Evolutionary conservation across 2,797 vertebrate genomes (phyloP).

Genomic region (Apogon hyalosoma): DNA sequence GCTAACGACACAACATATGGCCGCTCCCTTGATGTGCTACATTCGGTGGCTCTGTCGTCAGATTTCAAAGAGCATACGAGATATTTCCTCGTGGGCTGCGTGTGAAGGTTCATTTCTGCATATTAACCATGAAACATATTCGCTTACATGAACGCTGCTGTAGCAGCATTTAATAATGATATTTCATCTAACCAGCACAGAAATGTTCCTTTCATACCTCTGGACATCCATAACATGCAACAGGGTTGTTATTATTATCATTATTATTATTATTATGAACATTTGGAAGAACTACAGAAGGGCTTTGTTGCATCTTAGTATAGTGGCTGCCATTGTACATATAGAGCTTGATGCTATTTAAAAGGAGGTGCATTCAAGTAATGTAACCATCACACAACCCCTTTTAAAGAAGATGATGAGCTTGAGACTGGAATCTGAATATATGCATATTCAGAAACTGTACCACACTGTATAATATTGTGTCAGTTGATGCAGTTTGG

Average conservation of each 20-base stretch:
- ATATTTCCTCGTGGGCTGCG: slow-evolving; percentile 55
- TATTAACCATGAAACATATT: slow-evolving; percentile 44
- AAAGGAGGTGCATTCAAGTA: slow-evolving; percentile 26
- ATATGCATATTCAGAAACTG: slow-evolving; percentile 51
- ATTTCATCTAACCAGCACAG: slow-evolving; percentile 37
- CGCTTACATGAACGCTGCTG: slow-evolving; percentile 30
- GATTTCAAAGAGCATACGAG: slow-evolving; percentile 77
- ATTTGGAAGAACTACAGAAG: slow-evolving; percentile 38
- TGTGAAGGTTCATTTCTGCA: slow-evolving; percentile 43
- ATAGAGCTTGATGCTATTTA: slow-evolving; percentile 36
- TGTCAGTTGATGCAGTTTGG: slow-evolving; percentile 35
- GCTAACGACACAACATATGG: slow-evolving; percentile 78
- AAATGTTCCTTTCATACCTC: slow-evolving; percentile 65
- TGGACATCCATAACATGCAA: slow-evolving; percentile 34
- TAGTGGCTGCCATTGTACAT: slow-evolving; percentile 54
- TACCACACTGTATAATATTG: slow-evolving; percentile 36
- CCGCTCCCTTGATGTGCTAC: slow-evolving; percentile 73
- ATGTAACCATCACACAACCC: slow-evolving; percentile 25
- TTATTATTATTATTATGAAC: slow-evolving; percentile 50
- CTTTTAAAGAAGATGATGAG: slow-evolving; percentile 40
- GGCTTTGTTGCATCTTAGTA: slow-evolving; percentile 55
- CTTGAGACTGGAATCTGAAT: slow-evolving; percentile 48
- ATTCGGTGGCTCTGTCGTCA: slow-evolving; percentile 59
- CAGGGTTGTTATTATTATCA: slow-evolving; percentile 37
- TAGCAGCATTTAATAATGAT: slow-evolving; percentile 36